phyloP scores from a whole-genome alignment of 1,140 invertebrate species.

The Platyura marginata region DNA sequence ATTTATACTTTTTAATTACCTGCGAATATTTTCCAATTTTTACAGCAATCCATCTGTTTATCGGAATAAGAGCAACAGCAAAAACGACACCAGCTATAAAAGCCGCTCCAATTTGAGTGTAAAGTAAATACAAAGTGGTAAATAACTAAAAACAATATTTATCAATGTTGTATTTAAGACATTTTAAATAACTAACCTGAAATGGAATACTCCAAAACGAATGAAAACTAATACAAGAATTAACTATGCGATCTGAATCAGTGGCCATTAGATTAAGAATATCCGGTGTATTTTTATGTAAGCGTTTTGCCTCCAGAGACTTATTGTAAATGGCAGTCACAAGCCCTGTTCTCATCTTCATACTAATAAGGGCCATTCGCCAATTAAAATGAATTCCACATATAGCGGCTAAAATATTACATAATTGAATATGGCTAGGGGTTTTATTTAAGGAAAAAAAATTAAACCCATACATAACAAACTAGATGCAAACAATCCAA shows the following conservation, averaged over 20 bases:
- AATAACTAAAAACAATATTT: conserved; percentile 40
- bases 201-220: conserved; percentile 92
- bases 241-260: conserved; percentile 86
- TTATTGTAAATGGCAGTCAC: conserved; percentile 78
- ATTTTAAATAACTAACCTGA: conserved; percentile 37
- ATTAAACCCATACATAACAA: conserved; percentile 32
- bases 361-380: conserved; percentile 59
- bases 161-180: background rate
- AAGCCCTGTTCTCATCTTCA: conserved; percentile 72
- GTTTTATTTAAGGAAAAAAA: background rate
- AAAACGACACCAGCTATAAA: conserved; percentile 82
- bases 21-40: conserved; percentile 80
- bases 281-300: conserved; percentile 31
- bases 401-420: conserved; percentile 49
- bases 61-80: conserved; percentile 74
- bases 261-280: conserved; percentile 95
- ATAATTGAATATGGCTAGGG: conserved; percentile 7
- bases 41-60: conserved; percentile 80
- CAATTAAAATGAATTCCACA: conserved; percentile 82
- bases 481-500: conserved; percentile 43
- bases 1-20: no score
- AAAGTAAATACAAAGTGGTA: conserved; percentile 65
- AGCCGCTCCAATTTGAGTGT: conserved; percentile 73
- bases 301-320: conserved; percentile 38
- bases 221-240: conserved; percentile 91